Conservation (phyloP, 2,888 invertebrate species). For the Conistra vaccinii region DNA sequence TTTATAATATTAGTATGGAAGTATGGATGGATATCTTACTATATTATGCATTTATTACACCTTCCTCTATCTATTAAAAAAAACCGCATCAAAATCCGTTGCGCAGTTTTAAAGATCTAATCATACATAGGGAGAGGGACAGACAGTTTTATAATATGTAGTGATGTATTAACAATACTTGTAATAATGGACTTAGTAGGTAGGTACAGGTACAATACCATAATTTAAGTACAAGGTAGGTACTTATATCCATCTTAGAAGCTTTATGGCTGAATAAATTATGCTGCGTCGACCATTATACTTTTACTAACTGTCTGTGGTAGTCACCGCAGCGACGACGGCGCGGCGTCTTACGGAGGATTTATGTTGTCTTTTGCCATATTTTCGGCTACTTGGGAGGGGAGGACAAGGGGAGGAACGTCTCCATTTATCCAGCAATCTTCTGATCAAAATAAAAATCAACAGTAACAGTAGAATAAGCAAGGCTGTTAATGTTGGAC, state of each 20-base stretch:
- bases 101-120: too few relatives aligned
- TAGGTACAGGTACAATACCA: background rate
- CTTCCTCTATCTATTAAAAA: too few relatives aligned
- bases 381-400: background rate
- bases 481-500: background rate
- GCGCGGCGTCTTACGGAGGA: background rate
- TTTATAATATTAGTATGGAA: too few relatives aligned
- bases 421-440: background rate
- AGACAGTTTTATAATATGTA: too few relatives aligned
- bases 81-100: too few relatives aligned
- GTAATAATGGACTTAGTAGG: too few relatives aligned
- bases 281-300: background rate
- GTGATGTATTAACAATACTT: too few relatives aligned
- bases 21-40: too few relatives aligned
- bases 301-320: background rate
- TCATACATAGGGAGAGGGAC: too few relatives aligned
- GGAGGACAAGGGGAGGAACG: background rate
- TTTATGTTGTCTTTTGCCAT: background rate
- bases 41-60: too few relatives aligned
- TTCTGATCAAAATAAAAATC: conserved; percentile 5
- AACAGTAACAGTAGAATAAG: conserved; percentile 2
- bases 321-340: background rate
- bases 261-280: background rate
- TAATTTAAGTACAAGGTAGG: background rate
- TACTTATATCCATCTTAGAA: background rate